Evolutionary conservation across 2,113 vertebrate species (phyloP), one percentile per base, ranked within the genome.

Genomic region (Caranx melampygus): DNA sequence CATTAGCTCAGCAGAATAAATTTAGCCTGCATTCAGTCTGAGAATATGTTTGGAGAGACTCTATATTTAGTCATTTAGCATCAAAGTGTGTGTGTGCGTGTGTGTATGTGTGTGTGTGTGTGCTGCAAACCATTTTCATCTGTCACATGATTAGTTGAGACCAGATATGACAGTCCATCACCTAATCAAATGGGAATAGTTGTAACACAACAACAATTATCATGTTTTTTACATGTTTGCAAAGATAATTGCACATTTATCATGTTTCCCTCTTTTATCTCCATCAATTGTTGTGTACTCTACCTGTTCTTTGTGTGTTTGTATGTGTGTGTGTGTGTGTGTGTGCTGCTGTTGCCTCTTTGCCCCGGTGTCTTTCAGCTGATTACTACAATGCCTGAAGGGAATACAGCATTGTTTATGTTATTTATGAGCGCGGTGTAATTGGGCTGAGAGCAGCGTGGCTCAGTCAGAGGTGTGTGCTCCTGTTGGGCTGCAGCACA

Each of bases 351-450:
- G 66, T 16, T 81, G 35, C 61, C 51, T 82, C 34, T 49, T 18
- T 58, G 55, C 83, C 76, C 6, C 20, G 67, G 69, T 26, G 75
- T 87, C 81, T 69, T 85, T 71, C 76, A 83, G 68, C 86, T 89
- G 87, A 93, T 91, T 91, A 88, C 86, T 59, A 63, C 79, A 60
- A 12, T 6, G 89, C 82, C 93, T 90, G 67, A 45, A 78, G 91
- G 91, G 88, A 80, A 58, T 35, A 62, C 81, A 84, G 57, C 82
- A 83, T 90, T 87, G 85, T 92, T 91, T 91, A 75, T 79, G 83
- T 87, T 92, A 92, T 93, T 94, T 92, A 93, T 89, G 90, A 90
- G 88, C 73, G 82, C 68, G 9, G 1, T 88, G 87, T 92, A 92
- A 94, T 88, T 88, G 85, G 88, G 74, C 88, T 88, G 78, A 82